Evolutionary conservation across 2,888 invertebrate genomes (phyloP).

Genomic region (Horisme vitalbata): DNA sequence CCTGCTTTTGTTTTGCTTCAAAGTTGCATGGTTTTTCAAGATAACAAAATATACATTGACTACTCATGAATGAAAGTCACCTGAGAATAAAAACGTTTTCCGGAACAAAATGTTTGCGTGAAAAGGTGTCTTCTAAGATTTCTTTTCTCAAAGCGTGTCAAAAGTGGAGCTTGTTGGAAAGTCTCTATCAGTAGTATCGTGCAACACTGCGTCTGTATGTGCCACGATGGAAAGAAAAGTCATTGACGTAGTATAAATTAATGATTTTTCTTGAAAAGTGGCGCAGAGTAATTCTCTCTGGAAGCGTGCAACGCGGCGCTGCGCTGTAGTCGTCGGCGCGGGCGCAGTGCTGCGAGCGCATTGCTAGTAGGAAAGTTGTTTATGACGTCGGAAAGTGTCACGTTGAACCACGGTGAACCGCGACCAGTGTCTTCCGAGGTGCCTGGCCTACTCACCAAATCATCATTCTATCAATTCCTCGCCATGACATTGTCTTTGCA

Average conservation of each 20-base stretch:
- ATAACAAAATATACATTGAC: background rate
- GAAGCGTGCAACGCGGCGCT: constrained; percentile 56
- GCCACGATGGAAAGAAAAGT: constrained; percentile 60
- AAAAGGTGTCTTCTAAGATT: constrained; percentile 26
- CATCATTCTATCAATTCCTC: constrained; percentile 80
- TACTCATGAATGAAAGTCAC: constrained; percentile 1
- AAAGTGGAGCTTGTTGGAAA: constrained; percentile 40
- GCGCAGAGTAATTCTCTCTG: constrained; percentile 59
- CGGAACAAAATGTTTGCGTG: background rate
- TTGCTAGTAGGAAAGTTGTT: constrained; percentile 82
- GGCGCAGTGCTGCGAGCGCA: constrained; percentile 61
- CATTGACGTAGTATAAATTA: constrained; percentile 58
- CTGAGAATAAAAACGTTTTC: constrained; percentile 15
- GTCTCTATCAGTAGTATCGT: constrained; percentile 38
- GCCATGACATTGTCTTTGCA: constrained; percentile 70
- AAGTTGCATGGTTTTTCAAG: no score
- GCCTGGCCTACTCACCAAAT: constrained; percentile 79
- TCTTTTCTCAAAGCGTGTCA: constrained; percentile 38
- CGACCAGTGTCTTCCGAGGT: constrained; percentile 71
- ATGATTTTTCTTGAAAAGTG: constrained; percentile 70
- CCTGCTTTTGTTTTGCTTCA: no score
- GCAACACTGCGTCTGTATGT: constrained; percentile 33
- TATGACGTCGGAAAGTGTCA: constrained; percentile 82
- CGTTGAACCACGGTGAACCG: constrained; percentile 81
- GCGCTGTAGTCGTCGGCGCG: constrained; percentile 38